Base-by-base conservation (phyloP, 2,888 invertebrate genomes). In the Branchipolynoe longqiensis region DNA sequence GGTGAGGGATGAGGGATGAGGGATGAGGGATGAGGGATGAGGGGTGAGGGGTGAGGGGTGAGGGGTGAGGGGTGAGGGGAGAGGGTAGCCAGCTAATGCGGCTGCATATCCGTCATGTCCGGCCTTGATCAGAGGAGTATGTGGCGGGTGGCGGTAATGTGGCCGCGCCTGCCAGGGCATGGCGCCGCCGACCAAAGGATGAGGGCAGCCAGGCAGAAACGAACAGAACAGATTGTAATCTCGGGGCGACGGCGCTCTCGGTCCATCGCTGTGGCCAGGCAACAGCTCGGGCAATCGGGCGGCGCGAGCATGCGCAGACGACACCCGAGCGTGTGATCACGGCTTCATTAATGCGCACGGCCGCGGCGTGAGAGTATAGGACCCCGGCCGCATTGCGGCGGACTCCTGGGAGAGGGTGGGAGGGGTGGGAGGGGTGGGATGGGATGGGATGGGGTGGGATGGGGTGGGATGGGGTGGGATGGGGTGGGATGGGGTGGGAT, bases 181-280 rank as follows among this genome's bases (percentile, higher is more conserved):
- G 25, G 41, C 18, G 78, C 48, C 28, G 54, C 48, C 48, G 48
- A 48, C n/a, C 48, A 48, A 41, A 78, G 54, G 78, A 78, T 41
- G 25, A 73, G 78, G 14, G 22, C 41, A 41, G n/a, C 25, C 78
- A 48, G 28, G n/a, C 54, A 54, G 48, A 73, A 73, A 73, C 33
- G 73, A 73, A 40, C 73, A 18, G 78, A 40, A 25, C 28, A 41
- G 78, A 78, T 78, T 48, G 78, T 78, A 48, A 78, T 78, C 78
- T 54, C 12, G 4, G 25, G 73, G 36, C 22, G 22, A n/a, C 73
- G 28, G 1, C 28, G 78, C 31, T 28, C 36, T 38, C 14, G 69
- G 3, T 38, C 69, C 69, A 62, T 69, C 38, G 38, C 69, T 36
- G 14, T 18, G 78, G 28, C 78, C 28, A 54, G 78, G n/a, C n/a